Base-by-base conservation (phyloP, 2,113 vertebrate genomes). In the Probosciger aterrimus region DNA sequence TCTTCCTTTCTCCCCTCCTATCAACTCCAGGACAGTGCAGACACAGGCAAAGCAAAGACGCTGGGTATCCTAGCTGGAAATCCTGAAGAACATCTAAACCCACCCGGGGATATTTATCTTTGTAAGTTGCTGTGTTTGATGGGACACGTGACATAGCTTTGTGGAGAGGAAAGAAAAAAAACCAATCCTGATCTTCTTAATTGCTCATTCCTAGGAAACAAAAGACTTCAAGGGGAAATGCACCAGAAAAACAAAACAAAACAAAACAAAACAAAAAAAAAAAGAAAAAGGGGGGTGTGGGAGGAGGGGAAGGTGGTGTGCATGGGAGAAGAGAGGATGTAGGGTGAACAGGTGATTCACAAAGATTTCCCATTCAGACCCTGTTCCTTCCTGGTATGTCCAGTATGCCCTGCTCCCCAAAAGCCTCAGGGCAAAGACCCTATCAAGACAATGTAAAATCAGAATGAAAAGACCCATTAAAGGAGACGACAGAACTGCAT, bases 131-230 rank as follows among this genome's bases (percentile, higher is more conserved):
- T 96, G 78, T 93, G 96, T 98, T 96, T 97, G 97, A 97, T 85
- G 93, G 77, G 76, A 80, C 98, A 98, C 90, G 96, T 98, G 98
- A 98, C 96, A 96, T 96, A 97, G 97, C 95, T 98, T 98, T 97
- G 91, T 92, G 93, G 33, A 80, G 70, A 81, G 16, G 18, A 2
- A 41, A 63, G 74, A 78, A 44, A 10, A 24, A 23, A 55, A 65
- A 22, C 22, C 10, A 62, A 44, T 55, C 64, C 83, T 92, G 90
- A 96, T 90, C 94, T 95, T 82, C 92, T 97, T 97, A 96, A 86
- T 92, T 96, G 67, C 82, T 93, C 35, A 80, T 57, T 92, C 87
- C 46, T 79, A 86, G 86, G 76, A 97, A 96, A 94, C 14, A 5
- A 91, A 96, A 83, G 77, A 78, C 75, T 95, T 96, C 35, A 55